These are phyloP conservation scores for Liodrosophila aerea DNA, from an alignment of 2,888 invertebrate genomes.

Conservation along the genomic window DNA sequence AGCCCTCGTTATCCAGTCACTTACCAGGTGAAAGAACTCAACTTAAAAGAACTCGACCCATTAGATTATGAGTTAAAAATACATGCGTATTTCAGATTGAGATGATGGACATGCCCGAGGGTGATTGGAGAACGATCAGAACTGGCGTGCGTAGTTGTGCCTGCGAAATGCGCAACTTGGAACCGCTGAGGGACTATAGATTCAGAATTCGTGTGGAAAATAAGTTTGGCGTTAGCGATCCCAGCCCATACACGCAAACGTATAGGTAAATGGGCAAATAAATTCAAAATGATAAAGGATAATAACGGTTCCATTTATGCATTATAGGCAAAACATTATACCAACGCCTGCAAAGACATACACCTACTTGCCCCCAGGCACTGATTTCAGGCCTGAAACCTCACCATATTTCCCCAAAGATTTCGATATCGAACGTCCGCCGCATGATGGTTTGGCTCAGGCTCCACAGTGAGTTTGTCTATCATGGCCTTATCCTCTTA, in stretches of 20 bases:
- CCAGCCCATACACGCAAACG: constrained; percentile 94
- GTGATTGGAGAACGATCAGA: constrained; percentile 95
- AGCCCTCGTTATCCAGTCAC: constrained; percentile 94
- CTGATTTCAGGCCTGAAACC: constrained; percentile 92
- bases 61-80: background rate
- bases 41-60: too few relatives aligned
- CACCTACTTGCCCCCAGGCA: constrained; percentile 90
- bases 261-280: constrained; percentile 82
- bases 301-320: background rate
- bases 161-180: constrained; percentile 94
- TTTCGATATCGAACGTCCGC: constrained; percentile 94
- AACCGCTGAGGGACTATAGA: constrained; percentile 96
- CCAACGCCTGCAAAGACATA: constrained; percentile 91
- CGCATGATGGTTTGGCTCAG: constrained; percentile 92
- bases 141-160: constrained; percentile 93
- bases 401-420: constrained; percentile 95
- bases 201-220: constrained; percentile 98
- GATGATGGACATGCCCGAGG: constrained; percentile 95
- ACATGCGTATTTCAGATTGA: constrained; percentile 85
- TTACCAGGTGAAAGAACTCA: constrained; percentile 92
- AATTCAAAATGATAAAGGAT: too few relatives aligned
- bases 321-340: constrained; percentile 87
- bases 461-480: constrained; percentile 85
- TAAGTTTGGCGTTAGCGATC: constrained; percentile 97
- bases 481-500: too few relatives aligned